phyloP scores from a whole-genome alignment of 2,888 invertebrate species.

The Seira ritae region DNA sequence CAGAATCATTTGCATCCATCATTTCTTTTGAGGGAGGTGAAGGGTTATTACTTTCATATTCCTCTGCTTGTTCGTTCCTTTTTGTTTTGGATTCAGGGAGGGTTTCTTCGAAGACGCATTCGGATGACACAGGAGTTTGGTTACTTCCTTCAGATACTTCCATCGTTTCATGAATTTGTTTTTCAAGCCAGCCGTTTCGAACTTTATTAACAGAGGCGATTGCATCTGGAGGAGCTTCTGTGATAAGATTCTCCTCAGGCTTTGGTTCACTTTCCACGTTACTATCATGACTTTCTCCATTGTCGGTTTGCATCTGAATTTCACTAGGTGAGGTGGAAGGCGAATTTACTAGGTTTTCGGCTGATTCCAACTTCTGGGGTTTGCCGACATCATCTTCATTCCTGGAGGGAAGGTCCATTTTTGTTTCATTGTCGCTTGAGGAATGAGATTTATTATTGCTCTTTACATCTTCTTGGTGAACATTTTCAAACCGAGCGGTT shows the following conservation, averaged over 20 bases:
- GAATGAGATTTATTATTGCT: neutral
- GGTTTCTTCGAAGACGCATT: neutral
- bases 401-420: no score
- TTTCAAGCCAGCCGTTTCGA: constrained; percentile 36
- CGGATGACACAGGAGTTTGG: neutral
- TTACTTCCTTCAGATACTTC: neutral
- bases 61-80: no score
- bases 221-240: neutral
- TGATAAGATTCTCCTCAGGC: neutral
- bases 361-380: no score
- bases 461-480: constrained; percentile 20
- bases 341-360: no score
- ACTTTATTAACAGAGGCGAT: constrained; percentile 10
- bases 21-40: no score
- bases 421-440: no score
- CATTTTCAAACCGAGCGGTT: constrained; percentile 50
- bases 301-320: no score
- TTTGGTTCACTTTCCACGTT: neutral
- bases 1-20: no score
- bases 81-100: no score
- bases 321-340: no score
- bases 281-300: neutral
- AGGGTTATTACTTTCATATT: no score
- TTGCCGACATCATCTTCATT: no score
- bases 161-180: constrained; percentile 35